Percentiles rank a stretch among this genome's conserved stretches.
Evolutionary conservation across 1,140 invertebrate genomes (phyloP).

Genomic region (Drosophila repleta): DNA sequence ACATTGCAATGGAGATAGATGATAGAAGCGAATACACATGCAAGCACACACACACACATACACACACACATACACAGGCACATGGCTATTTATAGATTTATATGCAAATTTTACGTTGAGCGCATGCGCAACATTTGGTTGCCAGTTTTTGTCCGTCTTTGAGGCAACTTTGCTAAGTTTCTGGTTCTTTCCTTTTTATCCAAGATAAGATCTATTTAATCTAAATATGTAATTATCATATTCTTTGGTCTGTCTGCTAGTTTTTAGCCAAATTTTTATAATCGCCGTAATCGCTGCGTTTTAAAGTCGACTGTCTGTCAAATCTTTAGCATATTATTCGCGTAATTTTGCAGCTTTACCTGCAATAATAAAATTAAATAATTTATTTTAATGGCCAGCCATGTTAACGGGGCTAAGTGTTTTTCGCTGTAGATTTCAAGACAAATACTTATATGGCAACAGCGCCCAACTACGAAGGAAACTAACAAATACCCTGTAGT

Average conservation of each 20-base stretch:
- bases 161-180: slow-evolving; percentile 6
- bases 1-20: slow-evolving; percentile 28
- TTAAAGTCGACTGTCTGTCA: slow-evolving; percentile 56
- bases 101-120: slow-evolving; percentile 55
- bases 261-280: slow-evolving; percentile 1
- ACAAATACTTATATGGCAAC: slow-evolving; percentile 27
- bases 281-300: slow-evolving; percentile 33
- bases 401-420: slow-evolving; percentile 75
- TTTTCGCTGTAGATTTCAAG: slow-evolving; percentile 72
- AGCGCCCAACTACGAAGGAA: slow-evolving; percentile 1
- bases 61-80: background rate
- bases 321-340: slow-evolving; percentile 47
- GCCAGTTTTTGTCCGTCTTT: slow-evolving; percentile 14
- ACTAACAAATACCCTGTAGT: slow-evolving; percentile 20
- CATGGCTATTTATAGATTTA: background rate
- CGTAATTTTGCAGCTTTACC: slow-evolving; percentile 65
- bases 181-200: background rate
- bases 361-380: slow-evolving; percentile 79
- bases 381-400: slow-evolving; percentile 73
- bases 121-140: slow-evolving; percentile 25
- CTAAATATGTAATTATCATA: slow-evolving; percentile 2
- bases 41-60: background rate
- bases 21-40: slow-evolving; percentile 13
- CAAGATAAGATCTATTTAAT: background rate
- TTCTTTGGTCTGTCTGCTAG: slow-evolving; percentile 17